These are phyloP conservation scores for Polyommatus iphigenia DNA, from an alignment of 2,888 invertebrate species.

Conservation along the genomic window DNA sequence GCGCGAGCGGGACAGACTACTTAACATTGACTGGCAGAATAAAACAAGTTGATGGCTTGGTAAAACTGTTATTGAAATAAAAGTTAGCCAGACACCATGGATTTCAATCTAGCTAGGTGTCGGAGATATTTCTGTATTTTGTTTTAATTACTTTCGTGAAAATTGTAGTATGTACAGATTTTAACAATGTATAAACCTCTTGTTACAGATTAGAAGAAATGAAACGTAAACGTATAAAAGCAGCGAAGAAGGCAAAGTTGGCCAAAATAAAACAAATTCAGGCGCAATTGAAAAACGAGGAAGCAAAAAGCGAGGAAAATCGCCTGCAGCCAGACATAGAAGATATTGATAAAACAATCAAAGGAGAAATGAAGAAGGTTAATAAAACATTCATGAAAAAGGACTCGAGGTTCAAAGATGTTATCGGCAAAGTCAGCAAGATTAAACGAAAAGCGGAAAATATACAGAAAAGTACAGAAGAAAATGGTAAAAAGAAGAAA, in stretches of 20 bases:
- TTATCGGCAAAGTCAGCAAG: conserved; percentile 69
- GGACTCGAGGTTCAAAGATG: conserved; percentile 70
- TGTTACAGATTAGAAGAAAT: conserved; percentile 66
- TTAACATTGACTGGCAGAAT: neutral
- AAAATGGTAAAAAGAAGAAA: conserved; percentile 45
- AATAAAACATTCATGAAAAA: conserved; percentile 72
- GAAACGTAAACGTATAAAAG: conserved; percentile 66
- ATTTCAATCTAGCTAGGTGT: too few species aligned
- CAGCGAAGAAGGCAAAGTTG: conserved; percentile 68
- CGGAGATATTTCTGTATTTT: too few species aligned
- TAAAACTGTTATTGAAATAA: too few species aligned
- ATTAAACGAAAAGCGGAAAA: conserved; percentile 71
- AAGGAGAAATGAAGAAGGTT: conserved; percentile 61
- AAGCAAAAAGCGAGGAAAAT: conserved; percentile 42
- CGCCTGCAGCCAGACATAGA: conserved; percentile 48
- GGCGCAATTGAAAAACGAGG: conserved; percentile 53
- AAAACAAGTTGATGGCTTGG: too few species aligned
- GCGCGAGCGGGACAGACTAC: neutral
- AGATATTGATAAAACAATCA: conserved; percentile 62
- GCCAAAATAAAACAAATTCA: conserved; percentile 65
- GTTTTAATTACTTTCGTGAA: too few species aligned
- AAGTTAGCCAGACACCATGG: too few species aligned
- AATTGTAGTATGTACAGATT: neutral
- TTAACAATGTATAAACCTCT: neutral
- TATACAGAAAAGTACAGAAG: conserved; percentile 44